A percentile compares a stretch with the other conserved stretches of the same genome.
Evolutionary conservation across 2,797 vertebrate genomes (phyloP).

Genomic region (Crocodylus rhombifer): DNA sequence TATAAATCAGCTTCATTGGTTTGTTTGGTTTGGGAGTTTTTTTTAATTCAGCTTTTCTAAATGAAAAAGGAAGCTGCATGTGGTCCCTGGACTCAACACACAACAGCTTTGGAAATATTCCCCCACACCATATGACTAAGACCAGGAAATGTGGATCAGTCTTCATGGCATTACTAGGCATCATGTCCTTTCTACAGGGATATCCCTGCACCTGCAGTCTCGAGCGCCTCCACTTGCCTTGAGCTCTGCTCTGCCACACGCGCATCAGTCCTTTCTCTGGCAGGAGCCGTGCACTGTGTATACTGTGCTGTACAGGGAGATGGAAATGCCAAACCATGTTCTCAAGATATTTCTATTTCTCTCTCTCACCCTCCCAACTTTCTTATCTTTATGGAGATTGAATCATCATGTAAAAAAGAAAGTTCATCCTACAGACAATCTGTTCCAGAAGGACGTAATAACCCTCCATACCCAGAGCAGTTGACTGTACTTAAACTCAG

Average conservation of each 20-base stretch:
- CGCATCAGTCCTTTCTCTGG: neutral
- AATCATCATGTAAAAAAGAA: neutral
- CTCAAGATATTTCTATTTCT: neutral
- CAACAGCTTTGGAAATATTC: too few relatives aligned
- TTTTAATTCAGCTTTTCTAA: too few relatives aligned
- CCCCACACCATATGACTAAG: too few relatives aligned
- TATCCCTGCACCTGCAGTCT: too few relatives aligned
- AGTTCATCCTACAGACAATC: neutral
- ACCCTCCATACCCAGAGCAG: neutral
- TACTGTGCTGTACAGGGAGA: neutral
- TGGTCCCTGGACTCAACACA: neutral
- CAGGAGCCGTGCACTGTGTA: neutral
- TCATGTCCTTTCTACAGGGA: too few relatives aligned
- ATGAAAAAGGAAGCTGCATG: rapidly evolving
- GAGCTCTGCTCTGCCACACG: neutral
- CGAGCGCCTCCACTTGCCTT: rapidly evolving
- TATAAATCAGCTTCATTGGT: too few relatives aligned
- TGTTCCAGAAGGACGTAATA: conserved; percentile 47
- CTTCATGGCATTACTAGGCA: too few relatives aligned
- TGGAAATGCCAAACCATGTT: neutral
- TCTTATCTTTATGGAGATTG: neutral
- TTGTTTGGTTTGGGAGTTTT: too few relatives aligned
- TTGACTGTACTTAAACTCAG: conserved; percentile 35
- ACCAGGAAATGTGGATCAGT: too few relatives aligned
- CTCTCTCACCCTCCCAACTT: neutral